Base-by-base conservation (phyloP, 2,888 invertebrate species). In the Ochlodes sylvanus region DNA sequence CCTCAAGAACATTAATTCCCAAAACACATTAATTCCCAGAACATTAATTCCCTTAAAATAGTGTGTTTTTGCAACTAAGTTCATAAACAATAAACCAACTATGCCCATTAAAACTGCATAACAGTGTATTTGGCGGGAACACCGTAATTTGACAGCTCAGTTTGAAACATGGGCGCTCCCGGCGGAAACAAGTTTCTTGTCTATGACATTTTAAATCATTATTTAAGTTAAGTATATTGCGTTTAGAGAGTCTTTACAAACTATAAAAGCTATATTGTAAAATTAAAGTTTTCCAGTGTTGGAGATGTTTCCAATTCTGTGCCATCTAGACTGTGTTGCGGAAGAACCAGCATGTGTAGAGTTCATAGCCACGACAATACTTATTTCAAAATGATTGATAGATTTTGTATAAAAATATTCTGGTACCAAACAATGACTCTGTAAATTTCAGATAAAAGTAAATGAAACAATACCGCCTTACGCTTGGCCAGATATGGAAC, bases 401-500 rank as follows among this genome's bases (percentile, higher is more conserved):
- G 17, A 17, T 50, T 50, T 50, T 50, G 12, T 19, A 50, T 50
- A 12, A 10, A 50, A 19, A 12, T 50, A 21, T 50, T 19, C 19
- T 50, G 19, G 17, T 50, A 19, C 50, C 19, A 50, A 50, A 50
- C 50, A 50, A 50, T 19, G 19, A n/a, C 9, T n/a, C n/a, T 50
- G 12, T 19, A 19, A 50, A 50, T 50, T 50, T 32, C 54, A 32
- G 54, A 14, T 32, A 54, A 54, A 2, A 32, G n/a, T 50, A 32
- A 54, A 27, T 14, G 54, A 54, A 27, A 54, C 54, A 54, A 54
- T 38, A 32, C 21, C 34, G n/a, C 42, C 47, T 61, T 44, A 67
- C 67, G 67, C 67, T 60, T 55, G 55, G 52, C 67, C 60, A 55
- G 54, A 60, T 44, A 50, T 55, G 12, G n/a, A 67, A 65, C 42